Evolutionary conservation across 2,797 vertebrate genomes (phyloP), one percentile per base, ranked within the genome.

Genomic region (Rhinogobio ventralis): DNA sequence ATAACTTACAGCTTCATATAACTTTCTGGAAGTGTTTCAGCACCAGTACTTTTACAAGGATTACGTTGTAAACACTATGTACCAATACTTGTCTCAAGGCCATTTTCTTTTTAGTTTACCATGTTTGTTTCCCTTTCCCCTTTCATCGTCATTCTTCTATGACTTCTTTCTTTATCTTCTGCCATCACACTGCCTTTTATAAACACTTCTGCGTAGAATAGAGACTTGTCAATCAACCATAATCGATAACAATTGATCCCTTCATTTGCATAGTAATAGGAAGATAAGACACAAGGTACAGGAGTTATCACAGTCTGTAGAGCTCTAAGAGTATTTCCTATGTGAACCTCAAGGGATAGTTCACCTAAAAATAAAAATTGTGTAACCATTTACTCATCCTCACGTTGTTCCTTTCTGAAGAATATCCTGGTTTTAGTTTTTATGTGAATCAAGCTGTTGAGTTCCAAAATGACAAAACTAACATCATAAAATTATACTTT

Each of bases 191-290:
- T 51, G 9, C 19, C 10, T 46, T 53, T 80, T 73, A 46, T 82
- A n/a, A 73, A 73, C 25, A 19, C 3, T 30, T 73, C 20, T 64
- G 20, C 13, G 10, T 42, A 64, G 69, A 74, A 74, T 8, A 6
- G 42, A 49, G 10, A 25, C 23, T 17, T 11, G 30, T 55, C 10
- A 28, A 60, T 69, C 39, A 17, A 17, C 25, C 51, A 25, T 62
- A n/a, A 81, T 81, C 68, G 9, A 76, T 69, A 33, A n/a, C 11
- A 67, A 57, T 69, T 15, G 79, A 82, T 60, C 20, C 0, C 55
- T 36, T 86, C 14, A 82, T 82, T 86, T 81, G 72, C 79, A 81
- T 36, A 49, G 79, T 86, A 77, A 86, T 75, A 25, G 42, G 49
- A 45, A 51, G 69, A 81, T 64, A 28, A 62, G 13, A 64, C 60